phyloP scores from a whole-genome alignment of 2,888 invertebrate genomes.

The Mylabris sibirica region DNA sequence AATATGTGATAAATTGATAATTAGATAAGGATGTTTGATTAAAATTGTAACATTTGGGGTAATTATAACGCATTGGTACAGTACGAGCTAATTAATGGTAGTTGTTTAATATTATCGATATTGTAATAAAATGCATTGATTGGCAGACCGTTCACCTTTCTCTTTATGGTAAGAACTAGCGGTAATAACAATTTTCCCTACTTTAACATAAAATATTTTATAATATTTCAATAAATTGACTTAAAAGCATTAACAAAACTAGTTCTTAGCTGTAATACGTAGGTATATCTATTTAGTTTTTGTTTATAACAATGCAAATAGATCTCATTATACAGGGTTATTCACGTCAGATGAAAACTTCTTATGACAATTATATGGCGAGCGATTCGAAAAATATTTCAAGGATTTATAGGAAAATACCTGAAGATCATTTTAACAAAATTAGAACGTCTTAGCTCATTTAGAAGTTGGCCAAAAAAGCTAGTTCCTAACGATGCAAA shows the following conservation, averaged over 20 bases:
- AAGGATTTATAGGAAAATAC: too few relatives aligned
- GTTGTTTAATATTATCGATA: constrained; percentile 43
- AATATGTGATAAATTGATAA: background rate
- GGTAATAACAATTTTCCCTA: constrained; percentile 29
- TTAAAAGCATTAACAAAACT: background rate
- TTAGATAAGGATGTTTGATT: background rate
- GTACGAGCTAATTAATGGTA: constrained; percentile 50
- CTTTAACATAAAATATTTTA: background rate
- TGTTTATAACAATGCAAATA: background rate
- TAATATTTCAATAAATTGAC: background rate
- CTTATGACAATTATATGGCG: too few relatives aligned
- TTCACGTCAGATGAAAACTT: too few relatives aligned
- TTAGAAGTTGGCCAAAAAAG: too few relatives aligned
- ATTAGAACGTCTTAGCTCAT: too few relatives aligned
- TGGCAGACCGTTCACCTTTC: constrained; percentile 36
- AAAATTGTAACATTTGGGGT: constrained; percentile 38
- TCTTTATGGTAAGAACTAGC: constrained; percentile 35
- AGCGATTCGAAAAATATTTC: too few relatives aligned
- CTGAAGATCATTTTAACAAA: too few relatives aligned
- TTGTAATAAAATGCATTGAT: constrained; percentile 29
- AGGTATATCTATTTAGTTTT: background rate
- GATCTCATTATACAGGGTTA: too few relatives aligned
- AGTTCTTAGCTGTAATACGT: background rate
- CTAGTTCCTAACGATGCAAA: too few relatives aligned
- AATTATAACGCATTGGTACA: constrained; percentile 49